These are phyloP conservation scores for Scortum barcoo DNA, from an alignment of 2,113 vertebrate genomes.

Conservation along the genomic window DNA sequence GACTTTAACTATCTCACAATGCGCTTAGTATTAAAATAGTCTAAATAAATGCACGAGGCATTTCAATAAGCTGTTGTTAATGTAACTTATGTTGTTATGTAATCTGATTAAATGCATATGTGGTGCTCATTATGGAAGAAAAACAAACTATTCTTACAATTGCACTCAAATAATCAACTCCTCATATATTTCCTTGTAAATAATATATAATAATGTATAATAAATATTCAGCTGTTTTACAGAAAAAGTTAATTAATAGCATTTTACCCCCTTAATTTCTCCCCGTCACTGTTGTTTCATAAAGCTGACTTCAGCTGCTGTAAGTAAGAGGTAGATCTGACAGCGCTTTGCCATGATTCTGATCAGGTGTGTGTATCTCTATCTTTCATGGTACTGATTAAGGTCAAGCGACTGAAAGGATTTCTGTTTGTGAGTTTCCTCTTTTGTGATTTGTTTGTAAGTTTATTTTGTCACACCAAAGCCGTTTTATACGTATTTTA, in stretches of 20 bases:
- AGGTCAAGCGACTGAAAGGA: conserved; percentile 49
- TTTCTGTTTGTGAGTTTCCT: conserved; percentile 58
- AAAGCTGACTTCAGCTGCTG: background rate
- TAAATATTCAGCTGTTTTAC: too few species aligned
- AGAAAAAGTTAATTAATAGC: too few species aligned
- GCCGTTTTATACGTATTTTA: conserved; percentile 42
- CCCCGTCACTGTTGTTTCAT: background rate
- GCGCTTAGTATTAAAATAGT: background rate
- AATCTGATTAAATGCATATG: background rate
- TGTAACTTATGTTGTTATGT: background rate
- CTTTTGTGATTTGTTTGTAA: conserved; percentile 4
- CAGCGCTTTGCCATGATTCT: background rate
- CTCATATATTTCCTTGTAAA: background rate
- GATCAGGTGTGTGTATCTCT: conserved; percentile 1
- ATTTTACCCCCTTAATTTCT: background rate
- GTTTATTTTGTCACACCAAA: conserved; percentile 43
- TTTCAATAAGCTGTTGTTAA: background rate
- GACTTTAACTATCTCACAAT: background rate
- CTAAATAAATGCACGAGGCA: background rate
- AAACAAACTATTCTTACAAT: background rate
- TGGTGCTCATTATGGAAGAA: background rate
- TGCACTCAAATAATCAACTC: background rate
- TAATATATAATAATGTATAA: too few species aligned
- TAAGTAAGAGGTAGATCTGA: background rate
- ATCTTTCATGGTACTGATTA: conserved; percentile 32